These are phyloP conservation scores for Bovichtus variegatus DNA, from an alignment of 2,797 vertebrate species.

Conservation along the genomic window DNA sequence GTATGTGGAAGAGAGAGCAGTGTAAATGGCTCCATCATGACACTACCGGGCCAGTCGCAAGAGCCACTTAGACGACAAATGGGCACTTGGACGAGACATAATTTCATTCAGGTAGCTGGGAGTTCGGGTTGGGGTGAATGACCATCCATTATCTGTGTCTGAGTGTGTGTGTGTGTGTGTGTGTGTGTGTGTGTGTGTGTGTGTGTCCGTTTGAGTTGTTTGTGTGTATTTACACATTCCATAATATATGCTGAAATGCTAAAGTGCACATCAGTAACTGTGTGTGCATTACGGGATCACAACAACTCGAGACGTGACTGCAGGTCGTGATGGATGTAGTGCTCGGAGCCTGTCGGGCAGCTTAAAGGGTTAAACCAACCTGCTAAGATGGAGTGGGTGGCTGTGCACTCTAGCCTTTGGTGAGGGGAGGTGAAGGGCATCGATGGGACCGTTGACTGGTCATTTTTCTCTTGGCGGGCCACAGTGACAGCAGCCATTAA, in stretches of 20 bases:
- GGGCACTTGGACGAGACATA: conserved; percentile 66
- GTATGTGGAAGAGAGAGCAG: conserved; percentile 80
- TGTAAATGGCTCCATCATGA: conserved; percentile 80
- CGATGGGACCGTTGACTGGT: conserved; percentile 72
- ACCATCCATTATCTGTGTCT: conserved; percentile 48
- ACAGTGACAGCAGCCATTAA: conserved; percentile 82
- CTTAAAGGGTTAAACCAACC: conserved; percentile 79
- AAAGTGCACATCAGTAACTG: conserved; percentile 31
- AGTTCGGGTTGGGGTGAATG: conserved; percentile 41
- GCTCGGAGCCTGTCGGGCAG: conserved; percentile 69
- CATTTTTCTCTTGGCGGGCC: conserved; percentile 80
- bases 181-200: conserved; percentile 8
- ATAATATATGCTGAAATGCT: conserved; percentile 15
- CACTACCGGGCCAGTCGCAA: conserved; percentile 71
- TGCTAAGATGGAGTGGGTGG: conserved; percentile 77
- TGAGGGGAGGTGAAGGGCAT: conserved; percentile 84
- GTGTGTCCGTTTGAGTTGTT: not conserved
- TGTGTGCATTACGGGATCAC: conserved; percentile 31
- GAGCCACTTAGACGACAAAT: conserved; percentile 76
- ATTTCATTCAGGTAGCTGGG: conserved; percentile 58
- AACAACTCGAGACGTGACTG: conserved; percentile 47
- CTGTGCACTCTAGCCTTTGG: conserved; percentile 75
- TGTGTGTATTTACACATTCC: conserved; percentile 17
- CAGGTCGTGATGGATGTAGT: conserved; percentile 75
- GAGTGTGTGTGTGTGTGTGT: not conserved